Percentiles rank a stretch among this genome's conserved stretches.
Conservation (phyloP, 2,888 invertebrate species). For the Steinernema carpocapsae region DNA sequence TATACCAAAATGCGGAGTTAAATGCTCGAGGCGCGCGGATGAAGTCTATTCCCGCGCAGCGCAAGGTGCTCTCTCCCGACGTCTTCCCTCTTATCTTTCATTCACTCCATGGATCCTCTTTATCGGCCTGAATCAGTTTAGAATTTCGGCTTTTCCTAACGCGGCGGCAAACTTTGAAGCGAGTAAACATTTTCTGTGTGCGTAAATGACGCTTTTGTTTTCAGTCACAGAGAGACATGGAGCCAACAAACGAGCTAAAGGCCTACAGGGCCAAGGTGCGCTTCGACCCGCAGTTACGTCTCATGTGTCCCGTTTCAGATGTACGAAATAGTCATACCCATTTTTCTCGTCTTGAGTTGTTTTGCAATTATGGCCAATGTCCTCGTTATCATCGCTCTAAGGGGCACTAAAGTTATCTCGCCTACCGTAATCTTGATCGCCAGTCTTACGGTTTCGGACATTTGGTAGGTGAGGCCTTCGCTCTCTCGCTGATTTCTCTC, state of each 20-base stretch:
- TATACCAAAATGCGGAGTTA: constrained; percentile 16
- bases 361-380: constrained; percentile 50
- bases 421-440: constrained; percentile 54
- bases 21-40: neutral
- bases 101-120: no score
- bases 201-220: no score
- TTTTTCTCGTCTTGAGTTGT: constrained; percentile 47
- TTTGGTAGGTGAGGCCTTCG: constrained; percentile 44
- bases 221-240: neutral
- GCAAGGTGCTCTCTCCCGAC: neutral
- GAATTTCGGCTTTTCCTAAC: no score
- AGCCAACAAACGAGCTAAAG: constrained; percentile 9
- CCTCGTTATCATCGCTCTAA: constrained; percentile 49
- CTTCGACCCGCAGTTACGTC: neutral
- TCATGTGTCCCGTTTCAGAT: constrained; percentile 40
- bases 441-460: constrained; percentile 50
- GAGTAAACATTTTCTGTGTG: no score
- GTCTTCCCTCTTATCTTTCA: neutral
- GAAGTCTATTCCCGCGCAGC: neutral
- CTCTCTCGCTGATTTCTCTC: no score
- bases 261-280: constrained; percentile 20
- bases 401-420: constrained; percentile 51
- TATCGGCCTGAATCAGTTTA: no score
- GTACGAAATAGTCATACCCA: constrained; percentile 52
- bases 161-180: no score